Conservation (phyloP, 1,140 invertebrate species). For the Gonioctena quinquepunctata region DNA sequence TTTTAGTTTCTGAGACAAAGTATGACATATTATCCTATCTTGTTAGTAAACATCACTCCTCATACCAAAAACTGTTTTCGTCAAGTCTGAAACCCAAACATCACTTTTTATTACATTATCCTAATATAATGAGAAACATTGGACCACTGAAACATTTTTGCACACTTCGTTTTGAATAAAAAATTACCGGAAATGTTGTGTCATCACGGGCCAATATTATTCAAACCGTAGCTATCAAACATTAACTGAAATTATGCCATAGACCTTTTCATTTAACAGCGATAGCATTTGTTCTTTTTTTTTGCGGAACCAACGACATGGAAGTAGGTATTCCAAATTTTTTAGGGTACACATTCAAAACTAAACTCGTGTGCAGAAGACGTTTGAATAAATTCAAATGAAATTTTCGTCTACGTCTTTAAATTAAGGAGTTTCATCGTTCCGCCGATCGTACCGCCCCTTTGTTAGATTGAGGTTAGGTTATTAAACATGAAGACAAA, state of each 20-base stretch:
- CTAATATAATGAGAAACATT: not conserved
- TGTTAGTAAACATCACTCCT: not conserved
- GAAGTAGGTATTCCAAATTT: no score
- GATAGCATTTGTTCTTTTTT: no score
- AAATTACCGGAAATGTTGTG: not conserved
- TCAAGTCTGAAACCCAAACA: not conserved
- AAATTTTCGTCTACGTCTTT: no score
- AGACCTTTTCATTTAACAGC: no score
- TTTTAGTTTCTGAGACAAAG: not conserved
- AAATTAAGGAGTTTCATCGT: no score
- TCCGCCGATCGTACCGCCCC: no score
- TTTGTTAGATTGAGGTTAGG: no score
- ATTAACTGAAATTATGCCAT: not conserved
- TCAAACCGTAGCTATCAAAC: not conserved
- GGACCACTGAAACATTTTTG: not conserved
- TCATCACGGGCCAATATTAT: not conserved
- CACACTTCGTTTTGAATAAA: not conserved
- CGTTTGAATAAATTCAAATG: no score
- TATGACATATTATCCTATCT: not conserved
- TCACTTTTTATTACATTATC: not conserved
- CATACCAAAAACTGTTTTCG: not conserved
- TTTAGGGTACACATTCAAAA: no score
- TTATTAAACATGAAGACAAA: no score
- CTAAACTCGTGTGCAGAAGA: no score
- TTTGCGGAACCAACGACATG: no score